Evolutionary conservation across 2,113 vertebrate genomes (phyloP), one percentile per base, ranked within the genome.

Genomic region (Scopus umbretta): DNA sequence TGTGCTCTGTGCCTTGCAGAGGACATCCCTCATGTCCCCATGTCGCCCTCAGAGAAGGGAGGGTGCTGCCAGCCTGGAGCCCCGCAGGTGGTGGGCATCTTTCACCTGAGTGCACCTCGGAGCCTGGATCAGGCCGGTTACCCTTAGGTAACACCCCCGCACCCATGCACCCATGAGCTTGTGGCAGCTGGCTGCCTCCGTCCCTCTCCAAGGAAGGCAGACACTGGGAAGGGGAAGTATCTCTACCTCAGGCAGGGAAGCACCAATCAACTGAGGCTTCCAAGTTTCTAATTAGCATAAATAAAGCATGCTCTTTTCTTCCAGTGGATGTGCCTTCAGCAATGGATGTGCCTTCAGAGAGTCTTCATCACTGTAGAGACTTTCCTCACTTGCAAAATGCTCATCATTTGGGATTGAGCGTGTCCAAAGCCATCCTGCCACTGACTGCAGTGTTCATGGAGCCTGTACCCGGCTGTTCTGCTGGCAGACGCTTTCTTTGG

Each of bases 211-310:
- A 42, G 40, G 13, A 52, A 32, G n/a, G 19, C 47, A 40, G 45
- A 26, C n/a, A 3, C 15, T 2, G 21, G 7, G 8, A 10, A 18
- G 19, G 42, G 47, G 71, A 81, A 50, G 15, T 0, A 4, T 32
- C 76, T 61, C 83, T 56, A 5, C 26, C 7, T 49, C 88, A 68
- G 75, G 32, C 6, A 4, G 65, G 47, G 71, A 42, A 83, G 18
- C 40, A n/a, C 20, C 29, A 5, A 79, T 68, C 29, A 53, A 47
- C 2, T 0, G 5, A 83, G 62, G 14, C 76, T 75, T 91, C 80
- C 89, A 80, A 70, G 75, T 34, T 50, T 87, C 67, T 86, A 85
- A 95, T 94, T 70, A 84, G n/a, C 26, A 8, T 85, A 66, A 96
- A 94, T 86, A 91, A 87, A 72, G n/a, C 10, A 1, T 42, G 26